Percentiles rank a stretch among this genome's conserved stretches.
Conservation (phyloP, 1,140 invertebrate species). For the Thaumatotibia leucotreta region DNA sequence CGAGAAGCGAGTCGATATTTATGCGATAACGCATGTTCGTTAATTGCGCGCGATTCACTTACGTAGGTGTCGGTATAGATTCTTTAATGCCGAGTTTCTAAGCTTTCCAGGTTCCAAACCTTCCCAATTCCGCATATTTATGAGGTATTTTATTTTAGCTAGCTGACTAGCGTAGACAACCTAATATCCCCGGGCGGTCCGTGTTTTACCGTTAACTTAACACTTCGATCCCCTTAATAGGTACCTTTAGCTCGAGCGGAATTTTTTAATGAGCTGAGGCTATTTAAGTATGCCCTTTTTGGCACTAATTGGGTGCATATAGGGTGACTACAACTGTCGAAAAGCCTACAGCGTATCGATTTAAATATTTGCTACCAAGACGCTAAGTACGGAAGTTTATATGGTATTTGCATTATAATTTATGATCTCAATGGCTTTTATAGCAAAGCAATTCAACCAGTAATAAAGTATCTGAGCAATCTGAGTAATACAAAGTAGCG, state of each 20-base stretch:
- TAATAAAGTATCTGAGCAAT: background rate
- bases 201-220: slow-evolving; percentile 20
- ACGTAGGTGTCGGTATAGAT: slow-evolving; percentile 19
- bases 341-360: background rate
- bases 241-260: background rate
- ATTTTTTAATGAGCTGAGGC: background rate
- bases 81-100: background rate
- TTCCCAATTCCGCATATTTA: no score
- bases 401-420: slow-evolving; percentile 4
- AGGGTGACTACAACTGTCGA: background rate
- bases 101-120: background rate
- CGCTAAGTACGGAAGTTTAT: background rate
- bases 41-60: slow-evolving; percentile 53
- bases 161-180: no score
- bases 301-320: background rate
- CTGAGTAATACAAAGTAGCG: background rate
- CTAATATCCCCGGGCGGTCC: slow-evolving; percentile 25
- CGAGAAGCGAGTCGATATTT: slow-evolving; percentile 42
- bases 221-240: background rate
- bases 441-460: slow-evolving; percentile 5
- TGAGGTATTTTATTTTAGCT: slow-evolving; percentile 37
- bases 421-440: background rate
- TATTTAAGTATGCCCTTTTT: background rate
- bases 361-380: no score
- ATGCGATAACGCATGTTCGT: slow-evolving; percentile 43